Evolutionary conservation across 2,113 vertebrate species (phyloP).

Genomic region (Macheiramphus alcinus): DNA sequence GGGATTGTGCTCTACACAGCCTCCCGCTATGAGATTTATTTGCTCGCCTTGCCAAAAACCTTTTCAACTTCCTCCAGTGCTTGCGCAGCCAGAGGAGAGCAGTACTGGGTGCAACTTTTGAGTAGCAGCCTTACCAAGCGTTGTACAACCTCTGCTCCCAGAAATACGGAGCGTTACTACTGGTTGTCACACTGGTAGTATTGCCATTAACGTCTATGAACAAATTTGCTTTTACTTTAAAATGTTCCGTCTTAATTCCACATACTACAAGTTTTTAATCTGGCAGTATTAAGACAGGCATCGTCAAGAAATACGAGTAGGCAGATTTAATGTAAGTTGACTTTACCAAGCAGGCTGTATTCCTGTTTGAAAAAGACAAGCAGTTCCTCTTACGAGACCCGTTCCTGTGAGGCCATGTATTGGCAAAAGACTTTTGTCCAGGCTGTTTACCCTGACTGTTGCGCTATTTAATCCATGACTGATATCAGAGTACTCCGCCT

Average conservation of each 20-base stretch:
- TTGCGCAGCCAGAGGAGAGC: not conserved
- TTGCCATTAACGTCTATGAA: not conserved
- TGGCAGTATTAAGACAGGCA: not conserved
- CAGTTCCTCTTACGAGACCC: not conserved
- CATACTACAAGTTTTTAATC: not conserved
- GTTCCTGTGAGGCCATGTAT: not conserved
- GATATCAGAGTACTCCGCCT: not conserved
- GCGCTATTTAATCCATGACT: not conserved
- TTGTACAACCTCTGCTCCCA: not conserved
- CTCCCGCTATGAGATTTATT: not conserved
- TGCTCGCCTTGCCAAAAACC: not conserved
- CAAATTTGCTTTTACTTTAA: not conserved
- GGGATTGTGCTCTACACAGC: not conserved
- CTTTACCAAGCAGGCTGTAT: not conserved
- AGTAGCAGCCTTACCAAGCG: not conserved
- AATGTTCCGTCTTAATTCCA: not conserved
- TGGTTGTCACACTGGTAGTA: not conserved
- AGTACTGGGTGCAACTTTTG: not conserved
- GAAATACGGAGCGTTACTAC: rapidly evolving
- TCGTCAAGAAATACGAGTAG: rapidly evolving
- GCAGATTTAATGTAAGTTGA: not conserved
- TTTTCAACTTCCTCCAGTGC: not conserved
- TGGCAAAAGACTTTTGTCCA: not conserved
- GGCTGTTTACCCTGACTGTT: not conserved
- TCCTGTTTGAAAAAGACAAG: not conserved